These are phyloP conservation scores for Charanyca ferruginea DNA, from an alignment of 2,888 invertebrate species.

Conservation along the genomic window DNA sequence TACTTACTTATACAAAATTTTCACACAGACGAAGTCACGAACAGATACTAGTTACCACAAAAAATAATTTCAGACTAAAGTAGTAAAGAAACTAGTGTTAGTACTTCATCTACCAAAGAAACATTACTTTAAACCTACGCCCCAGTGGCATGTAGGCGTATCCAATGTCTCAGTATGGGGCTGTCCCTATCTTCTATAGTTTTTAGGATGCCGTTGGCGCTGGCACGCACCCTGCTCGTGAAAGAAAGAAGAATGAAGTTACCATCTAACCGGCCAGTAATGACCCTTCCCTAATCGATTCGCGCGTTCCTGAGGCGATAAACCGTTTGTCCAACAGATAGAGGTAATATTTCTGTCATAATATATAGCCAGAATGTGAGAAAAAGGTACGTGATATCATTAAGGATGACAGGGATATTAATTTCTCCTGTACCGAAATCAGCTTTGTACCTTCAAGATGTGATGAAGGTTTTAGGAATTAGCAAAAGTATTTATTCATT, in stretches of 20 bases:
- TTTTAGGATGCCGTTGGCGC: no score
- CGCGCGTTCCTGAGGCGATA: conserved; percentile 17
- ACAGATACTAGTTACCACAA: no score
- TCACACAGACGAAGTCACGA: no score
- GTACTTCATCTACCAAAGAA: no score
- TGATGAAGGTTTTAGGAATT: neutral
- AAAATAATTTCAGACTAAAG: no score
- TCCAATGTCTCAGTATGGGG: no score
- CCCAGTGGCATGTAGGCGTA: no score
- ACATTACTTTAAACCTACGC: no score
- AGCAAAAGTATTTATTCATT: neutral
- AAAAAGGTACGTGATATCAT: conserved; percentile 28
- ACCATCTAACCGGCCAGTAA: neutral
- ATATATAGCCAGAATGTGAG: conserved; percentile 29
- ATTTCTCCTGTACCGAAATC: conserved; percentile 3
- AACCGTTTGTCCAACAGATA: conserved; percentile 12
- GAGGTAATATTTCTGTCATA: conserved; percentile 29
- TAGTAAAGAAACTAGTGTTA: no score
- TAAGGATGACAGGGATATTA: conserved; percentile 29
- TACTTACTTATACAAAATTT: no score
- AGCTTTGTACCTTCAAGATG: neutral
- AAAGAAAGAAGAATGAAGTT: neutral
- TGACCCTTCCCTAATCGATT: conserved; percentile 13
- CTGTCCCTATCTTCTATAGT: no score
- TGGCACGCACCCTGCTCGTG: no score